phyloP scores from a whole-genome alignment of 1,140 invertebrate species.

The Cyclargus thomasi region DNA sequence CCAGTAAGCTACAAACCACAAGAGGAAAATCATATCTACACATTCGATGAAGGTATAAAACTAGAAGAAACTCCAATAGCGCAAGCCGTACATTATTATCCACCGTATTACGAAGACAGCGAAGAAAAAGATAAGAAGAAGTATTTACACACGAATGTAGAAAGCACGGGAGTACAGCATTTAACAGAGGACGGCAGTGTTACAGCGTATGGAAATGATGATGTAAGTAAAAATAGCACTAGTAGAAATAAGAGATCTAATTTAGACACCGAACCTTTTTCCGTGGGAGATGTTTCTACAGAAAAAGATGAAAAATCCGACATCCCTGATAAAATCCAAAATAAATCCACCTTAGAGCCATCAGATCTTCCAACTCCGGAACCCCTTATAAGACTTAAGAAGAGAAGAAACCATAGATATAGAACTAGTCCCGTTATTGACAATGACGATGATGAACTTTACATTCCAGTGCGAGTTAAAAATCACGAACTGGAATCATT shows the following conservation, averaged over 20 bases:
- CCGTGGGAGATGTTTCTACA: constrained; percentile 26
- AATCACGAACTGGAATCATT: constrained; percentile 12
- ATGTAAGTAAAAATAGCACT: constrained; percentile 53
- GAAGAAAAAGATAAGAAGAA: constrained; percentile 37
- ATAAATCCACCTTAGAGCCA: constrained; percentile 34
- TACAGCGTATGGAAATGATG: constrained; percentile 53
- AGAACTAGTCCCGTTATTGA: constrained; percentile 42
- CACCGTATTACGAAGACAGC: constrained; percentile 30
- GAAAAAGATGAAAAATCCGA: constrained; percentile 21
- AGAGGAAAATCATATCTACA: neutral
- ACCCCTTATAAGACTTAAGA: constrained; percentile 36
- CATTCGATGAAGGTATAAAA: constrained; percentile 16
- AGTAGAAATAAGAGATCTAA: constrained; percentile 32
- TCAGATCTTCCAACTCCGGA: constrained; percentile 2
- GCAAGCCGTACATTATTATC: constrained; percentile 30
- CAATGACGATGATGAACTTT: constrained; percentile 39
- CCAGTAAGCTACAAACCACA: neutral
- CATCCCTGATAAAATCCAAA: constrained; percentile 18
- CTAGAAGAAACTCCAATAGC: constrained; percentile 25
- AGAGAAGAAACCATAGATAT: constrained; percentile 36
- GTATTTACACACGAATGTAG: constrained; percentile 45
- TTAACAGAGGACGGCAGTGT: constrained; percentile 52
- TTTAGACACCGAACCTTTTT: constrained; percentile 36
- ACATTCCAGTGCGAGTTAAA: constrained; percentile 27
- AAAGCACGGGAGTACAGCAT: constrained; percentile 52